A percentile compares a stretch with the other conserved stretches of the same genome.
Evolutionary conservation across 1,140 invertebrate species (phyloP).

Genomic region (Sarcophaga peregrina): DNA sequence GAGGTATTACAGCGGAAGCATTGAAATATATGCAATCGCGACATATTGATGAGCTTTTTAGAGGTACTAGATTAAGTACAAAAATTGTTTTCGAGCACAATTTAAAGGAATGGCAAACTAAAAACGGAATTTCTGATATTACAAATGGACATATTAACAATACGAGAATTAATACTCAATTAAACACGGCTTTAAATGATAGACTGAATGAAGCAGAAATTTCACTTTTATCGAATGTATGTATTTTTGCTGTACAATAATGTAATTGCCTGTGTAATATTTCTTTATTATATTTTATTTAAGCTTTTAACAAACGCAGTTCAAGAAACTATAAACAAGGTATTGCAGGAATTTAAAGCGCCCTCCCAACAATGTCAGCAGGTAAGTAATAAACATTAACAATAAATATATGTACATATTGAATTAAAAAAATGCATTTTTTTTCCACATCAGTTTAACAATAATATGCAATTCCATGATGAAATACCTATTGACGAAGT

Average conservation of each 20-base stretch:
- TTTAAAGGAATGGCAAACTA: slow-evolving; percentile 22
- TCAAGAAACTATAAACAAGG: background rate
- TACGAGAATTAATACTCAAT: background rate
- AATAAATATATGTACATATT: no score
- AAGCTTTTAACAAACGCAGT: background rate
- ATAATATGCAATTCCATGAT: background rate
- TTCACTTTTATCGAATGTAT: background rate
- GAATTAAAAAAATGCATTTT: background rate
- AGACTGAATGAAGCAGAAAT: background rate
- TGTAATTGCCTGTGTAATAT: no score
- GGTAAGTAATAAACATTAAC: background rate
- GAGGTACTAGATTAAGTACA: background rate
- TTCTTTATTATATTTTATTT: background rate
- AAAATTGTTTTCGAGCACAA: slow-evolving; percentile 29
- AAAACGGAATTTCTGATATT: background rate
- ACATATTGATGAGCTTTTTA: slow-evolving; percentile 33
- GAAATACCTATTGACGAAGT: background rate
- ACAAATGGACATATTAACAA: no score
- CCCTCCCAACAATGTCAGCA: background rate
- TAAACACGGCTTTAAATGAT: background rate
- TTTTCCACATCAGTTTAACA: background rate
- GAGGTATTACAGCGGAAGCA: background rate
- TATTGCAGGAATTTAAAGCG: background rate
- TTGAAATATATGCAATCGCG: slow-evolving; percentile 29
- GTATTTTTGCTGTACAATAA: background rate